Conservation (phyloP, 2,888 invertebrate species). For the Polyploca ridens region DNA sequence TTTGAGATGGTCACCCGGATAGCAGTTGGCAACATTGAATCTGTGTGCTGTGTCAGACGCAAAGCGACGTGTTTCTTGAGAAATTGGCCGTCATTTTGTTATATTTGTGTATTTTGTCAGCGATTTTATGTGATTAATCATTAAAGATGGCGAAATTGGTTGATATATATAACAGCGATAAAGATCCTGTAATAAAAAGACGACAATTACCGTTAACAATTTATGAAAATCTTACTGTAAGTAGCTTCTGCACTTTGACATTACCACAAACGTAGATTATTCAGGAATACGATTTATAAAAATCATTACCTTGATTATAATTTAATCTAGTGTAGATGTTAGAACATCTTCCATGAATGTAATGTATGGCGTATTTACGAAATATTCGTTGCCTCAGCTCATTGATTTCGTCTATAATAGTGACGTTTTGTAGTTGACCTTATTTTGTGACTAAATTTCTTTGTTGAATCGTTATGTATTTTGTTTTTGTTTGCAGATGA, state of each 20-base stretch:
- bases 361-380: not conserved
- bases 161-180: slow-evolving; percentile 93
- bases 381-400: slow-evolving; percentile 33
- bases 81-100: slow-evolving; percentile 79
- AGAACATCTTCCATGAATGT: not conserved
- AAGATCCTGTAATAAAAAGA: slow-evolving; percentile 90
- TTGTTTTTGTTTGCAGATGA: slow-evolving; percentile 88
- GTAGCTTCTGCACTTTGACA: slow-evolving; percentile 79
- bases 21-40: not conserved
- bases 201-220: slow-evolving; percentile 95
- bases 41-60: slow-evolving; percentile 32
- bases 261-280: slow-evolving; percentile 69
- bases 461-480: slow-evolving; percentile 55
- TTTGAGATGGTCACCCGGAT: not conserved
- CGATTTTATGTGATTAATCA: slow-evolving; percentile 77
- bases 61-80: slow-evolving; percentile 77
- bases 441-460: slow-evolving; percentile 69
- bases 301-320: slow-evolving; percentile 29
- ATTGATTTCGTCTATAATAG: slow-evolving; percentile 57
- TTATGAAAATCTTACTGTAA: slow-evolving; percentile 93
- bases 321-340: not conserved
- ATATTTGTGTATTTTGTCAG: slow-evolving; percentile 79
- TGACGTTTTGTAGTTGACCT: slow-evolving; percentile 75
- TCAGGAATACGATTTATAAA: slow-evolving; percentile 35
- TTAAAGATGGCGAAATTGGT: slow-evolving; percentile 93